A percentile compares a stretch with the other conserved stretches of the same genome.
Conservation (phyloP, 2,113 vertebrate genomes). For the Nothocercus nigrocapillus region DNA sequence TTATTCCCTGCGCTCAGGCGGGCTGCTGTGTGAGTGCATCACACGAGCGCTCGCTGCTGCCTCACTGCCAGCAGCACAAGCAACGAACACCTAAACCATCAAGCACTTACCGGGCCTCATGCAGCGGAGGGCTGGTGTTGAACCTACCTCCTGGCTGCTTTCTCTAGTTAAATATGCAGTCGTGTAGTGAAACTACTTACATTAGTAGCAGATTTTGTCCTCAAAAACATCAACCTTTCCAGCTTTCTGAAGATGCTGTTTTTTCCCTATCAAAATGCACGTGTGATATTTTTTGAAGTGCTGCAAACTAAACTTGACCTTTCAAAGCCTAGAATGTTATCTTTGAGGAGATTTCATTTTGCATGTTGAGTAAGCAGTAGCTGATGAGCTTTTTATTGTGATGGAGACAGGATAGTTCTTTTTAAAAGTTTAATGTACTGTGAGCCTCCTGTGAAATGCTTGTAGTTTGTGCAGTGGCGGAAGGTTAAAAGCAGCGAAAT, state of each 20-base stretch:
- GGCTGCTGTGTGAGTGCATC: not conserved
- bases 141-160: slow-evolving; percentile 28
- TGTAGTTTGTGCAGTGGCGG: not conserved
- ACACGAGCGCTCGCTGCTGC: not conserved
- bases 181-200: slow-evolving; percentile 3
- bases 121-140: not conserved
- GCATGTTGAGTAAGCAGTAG: not conserved
- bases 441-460: not conserved
- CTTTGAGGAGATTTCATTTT: not conserved
- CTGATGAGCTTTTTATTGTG: not conserved
- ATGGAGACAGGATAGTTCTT: not conserved
- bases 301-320: not conserved
- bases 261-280: slow-evolving; percentile 11
- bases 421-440: not conserved
- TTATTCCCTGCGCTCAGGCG: slow-evolving; percentile 41
- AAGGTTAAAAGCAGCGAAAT: not conserved
- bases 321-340: not conserved
- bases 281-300: slow-evolving; percentile 24
- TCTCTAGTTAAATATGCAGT: slow-evolving; percentile 52
- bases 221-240: slow-evolving; percentile 22
- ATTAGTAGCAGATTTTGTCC: slow-evolving; percentile 14
- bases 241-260: not conserved
- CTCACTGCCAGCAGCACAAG: slow-evolving; percentile 32
- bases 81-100: not conserved
- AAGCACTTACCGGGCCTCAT: not conserved